Base-by-base conservation (phyloP, 2,888 invertebrate species). In the Tetragnatha montana region DNA sequence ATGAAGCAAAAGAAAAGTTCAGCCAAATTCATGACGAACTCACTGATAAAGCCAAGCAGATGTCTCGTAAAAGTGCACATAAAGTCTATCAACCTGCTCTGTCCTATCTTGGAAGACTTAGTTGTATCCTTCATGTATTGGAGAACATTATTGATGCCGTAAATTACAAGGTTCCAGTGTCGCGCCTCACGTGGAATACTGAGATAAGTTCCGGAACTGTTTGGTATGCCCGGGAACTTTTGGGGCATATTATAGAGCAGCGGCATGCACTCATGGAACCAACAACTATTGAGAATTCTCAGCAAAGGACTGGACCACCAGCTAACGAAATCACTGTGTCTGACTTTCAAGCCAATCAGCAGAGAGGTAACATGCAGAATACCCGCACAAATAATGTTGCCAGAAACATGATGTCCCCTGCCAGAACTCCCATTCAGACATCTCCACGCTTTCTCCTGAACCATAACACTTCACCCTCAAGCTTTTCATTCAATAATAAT, bases 21-120 rank as follows among this genome's bases (percentile, higher is more conserved):
- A 69, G 70, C 49, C 84, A 90, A 47, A 83, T 91, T 19, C 90
- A 90, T 69, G 88, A 91, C 50, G 91, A 91, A 76, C 51, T 91
- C 17, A 91, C 88, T 12, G 91, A 91, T 49, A 91, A 90, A 76
- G 87, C 85, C 0, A 89, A 89, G n/a, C 91, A 91, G 60, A 85
- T 90, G 81, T 79, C 69, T 19, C 35, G 88, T 17, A 87, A 87
- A 71, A 90, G 78, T 85, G 79, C 80, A 21, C 75, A 74, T 81
- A 84, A 84, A 68, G 76, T 91, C 14, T 90, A 80, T 69, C 85
- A 78, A 12, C 84, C 84, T 19, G 83, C 90, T 50, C 69, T 90
- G 19, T 79, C 85, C 17, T 91, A 88, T 51, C 82, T 91, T 68
- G 88, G 81, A 10, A 35, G 91, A 49, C 83, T 91, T 10, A 80